These are phyloP conservation scores for Urocolius indicus DNA, from an alignment of 2,113 vertebrate genomes.

Conservation along the genomic window DNA sequence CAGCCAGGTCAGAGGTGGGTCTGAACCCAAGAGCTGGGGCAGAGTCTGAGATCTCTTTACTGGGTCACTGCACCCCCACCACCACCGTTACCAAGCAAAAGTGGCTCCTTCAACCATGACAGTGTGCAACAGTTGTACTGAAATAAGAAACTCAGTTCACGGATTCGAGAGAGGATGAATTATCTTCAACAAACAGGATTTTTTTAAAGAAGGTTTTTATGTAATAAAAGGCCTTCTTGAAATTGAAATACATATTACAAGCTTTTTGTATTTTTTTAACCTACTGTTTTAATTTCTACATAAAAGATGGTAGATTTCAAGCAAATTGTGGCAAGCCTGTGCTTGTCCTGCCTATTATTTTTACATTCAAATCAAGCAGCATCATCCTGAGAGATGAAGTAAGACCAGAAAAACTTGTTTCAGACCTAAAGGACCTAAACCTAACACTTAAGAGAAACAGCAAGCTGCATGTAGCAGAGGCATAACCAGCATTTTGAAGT, in stretches of 20 bases:
- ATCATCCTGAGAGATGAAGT: neutral
- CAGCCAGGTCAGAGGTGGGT: too few relatives aligned
- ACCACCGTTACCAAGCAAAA: too few relatives aligned
- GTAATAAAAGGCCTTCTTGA: slow-evolving; percentile 30
- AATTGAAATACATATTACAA: neutral
- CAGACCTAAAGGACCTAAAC: neutral
- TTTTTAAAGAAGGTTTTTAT: neutral
- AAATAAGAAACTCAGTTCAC: neutral
- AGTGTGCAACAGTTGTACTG: neutral
- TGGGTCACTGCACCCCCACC: too few relatives aligned
- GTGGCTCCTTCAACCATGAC: too few relatives aligned
- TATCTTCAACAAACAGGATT: neutral
- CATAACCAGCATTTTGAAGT: neutral
- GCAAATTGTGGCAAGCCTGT: neutral
- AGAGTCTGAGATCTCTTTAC: too few relatives aligned
- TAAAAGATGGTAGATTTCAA: neutral
- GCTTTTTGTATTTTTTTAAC: neutral
- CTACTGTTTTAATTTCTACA: neutral
- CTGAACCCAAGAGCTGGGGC: too few relatives aligned
- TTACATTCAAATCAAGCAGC: neutral
- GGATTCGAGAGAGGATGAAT: neutral
- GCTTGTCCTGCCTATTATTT: neutral
- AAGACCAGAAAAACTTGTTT: neutral
- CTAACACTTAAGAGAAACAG: neutral
- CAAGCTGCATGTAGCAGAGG: neutral